Conservation (phyloP, 2,888 invertebrate genomes). For the Leptinotarsa tumamoca region DNA sequence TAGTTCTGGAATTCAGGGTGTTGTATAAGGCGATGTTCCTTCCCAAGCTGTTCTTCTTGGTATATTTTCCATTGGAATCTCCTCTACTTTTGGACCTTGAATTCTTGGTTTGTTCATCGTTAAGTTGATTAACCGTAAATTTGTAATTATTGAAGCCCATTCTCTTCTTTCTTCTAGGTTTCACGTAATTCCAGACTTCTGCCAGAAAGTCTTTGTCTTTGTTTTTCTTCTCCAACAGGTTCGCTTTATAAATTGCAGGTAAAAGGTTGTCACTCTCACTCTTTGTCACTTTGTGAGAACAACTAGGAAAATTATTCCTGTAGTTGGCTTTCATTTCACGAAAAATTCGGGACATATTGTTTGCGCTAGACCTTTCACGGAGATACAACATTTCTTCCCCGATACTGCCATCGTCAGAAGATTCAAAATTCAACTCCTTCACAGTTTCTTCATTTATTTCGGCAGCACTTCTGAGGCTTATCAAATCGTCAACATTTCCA, state of each 20-base stretch:
- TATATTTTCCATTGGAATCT: conserved; percentile 26
- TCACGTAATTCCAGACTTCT: conserved; percentile 53
- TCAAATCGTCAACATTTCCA: conserved; percentile 61
- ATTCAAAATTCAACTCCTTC: conserved; percentile 30
- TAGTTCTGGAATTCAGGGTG: conserved; percentile 59
- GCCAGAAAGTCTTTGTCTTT: conserved; percentile 44
- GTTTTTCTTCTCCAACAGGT: conserved; percentile 47
- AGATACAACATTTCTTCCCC: conserved; percentile 24
- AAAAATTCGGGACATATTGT: conserved; percentile 53
- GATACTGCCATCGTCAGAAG: conserved; percentile 19
- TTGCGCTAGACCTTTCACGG: conserved; percentile 18
- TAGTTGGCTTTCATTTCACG: conserved; percentile 61
- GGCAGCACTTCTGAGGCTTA: conserved; percentile 53
- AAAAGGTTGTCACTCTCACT: conserved; percentile 46
- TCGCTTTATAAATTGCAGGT: conserved; percentile 59
- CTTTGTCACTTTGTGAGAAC: conserved; percentile 34
- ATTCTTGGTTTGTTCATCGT: conserved; percentile 40
- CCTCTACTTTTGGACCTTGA: conserved; percentile 24
- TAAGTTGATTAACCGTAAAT: conserved; percentile 58
- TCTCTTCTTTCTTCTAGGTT: conserved; percentile 48
- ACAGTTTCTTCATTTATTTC: conserved; percentile 34
- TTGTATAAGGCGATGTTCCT: conserved; percentile 59
- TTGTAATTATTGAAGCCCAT: conserved; percentile 47
- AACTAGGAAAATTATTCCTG: conserved; percentile 59
- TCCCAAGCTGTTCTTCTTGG: conserved; percentile 47